Base-by-base conservation (phyloP, 2,113 vertebrate species). In the Ictalurus punctatus region DNA sequence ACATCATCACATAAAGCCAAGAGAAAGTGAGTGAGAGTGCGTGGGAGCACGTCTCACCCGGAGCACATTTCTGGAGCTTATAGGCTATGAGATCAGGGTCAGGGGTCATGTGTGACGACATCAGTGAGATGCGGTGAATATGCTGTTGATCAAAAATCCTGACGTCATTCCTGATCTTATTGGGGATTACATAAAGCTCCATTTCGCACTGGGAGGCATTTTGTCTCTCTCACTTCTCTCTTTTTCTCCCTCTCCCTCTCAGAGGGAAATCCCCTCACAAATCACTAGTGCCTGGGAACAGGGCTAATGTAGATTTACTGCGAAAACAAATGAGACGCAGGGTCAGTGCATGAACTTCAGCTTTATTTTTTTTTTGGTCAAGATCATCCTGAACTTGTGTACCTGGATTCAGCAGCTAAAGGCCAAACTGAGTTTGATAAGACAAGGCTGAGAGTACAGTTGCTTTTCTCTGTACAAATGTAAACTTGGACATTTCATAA, bases 71-170 rank as follows among this genome's bases (percentile, higher is more conserved):
- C 63, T 87, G 40, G 58, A 67, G 40, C 61, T 63, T 81, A 67
- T 52, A 63, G 54, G 86, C 63, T 67, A 52, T 87, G 84, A 88
- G 86, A 85, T 79, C 84, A 85, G 86, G 89, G 88, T 88, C 52
- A 86, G 37, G 85, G 86, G 89, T 85, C 61, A 40, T 30, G 65
- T 19, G 30, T 91, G 90, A 91, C 84, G 90, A 91, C 90, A 92
- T 90, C 21, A 1, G 90, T 83, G 90, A 88, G 87, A 86, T 27
- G 58, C 84, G 34, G 87, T 67, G 59, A n/a, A 90, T 87, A 90
- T 83, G 58, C 63, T 90, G 80, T 91, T 90, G 85, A 92, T 92
- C 88, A 91, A 83, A 91, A 85, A 84, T 81, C 85, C 87, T 92
- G 87, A 91, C 73, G 90, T 91, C 83, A 90, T 90, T 30, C 87